Percentiles rank a stretch among this genome's conserved stretches.
phyloP scores from a whole-genome alignment of 2,888 invertebrate species.

The Cecidostiba fungosa region DNA sequence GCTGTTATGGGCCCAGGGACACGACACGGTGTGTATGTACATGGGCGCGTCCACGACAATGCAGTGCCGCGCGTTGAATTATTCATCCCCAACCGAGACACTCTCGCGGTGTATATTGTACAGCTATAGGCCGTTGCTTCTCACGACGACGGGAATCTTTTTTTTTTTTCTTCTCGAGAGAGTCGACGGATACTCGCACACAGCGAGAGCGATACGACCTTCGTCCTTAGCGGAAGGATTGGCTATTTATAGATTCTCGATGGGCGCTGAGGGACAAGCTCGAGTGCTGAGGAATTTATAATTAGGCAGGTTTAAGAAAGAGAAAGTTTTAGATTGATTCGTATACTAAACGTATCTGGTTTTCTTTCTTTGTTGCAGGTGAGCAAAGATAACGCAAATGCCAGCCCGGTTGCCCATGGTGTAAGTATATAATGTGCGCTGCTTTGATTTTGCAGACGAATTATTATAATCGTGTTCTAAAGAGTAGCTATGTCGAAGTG shows the following conservation, averaged over 20 bases:
- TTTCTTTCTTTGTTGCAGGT: conserved; percentile 50
- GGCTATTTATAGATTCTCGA: conserved; percentile 17
- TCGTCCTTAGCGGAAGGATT: conserved; percentile 8
- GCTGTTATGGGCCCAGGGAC: neutral
- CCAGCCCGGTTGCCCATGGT: neutral
- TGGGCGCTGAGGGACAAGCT: neutral
- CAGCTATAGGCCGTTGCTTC: neutral
- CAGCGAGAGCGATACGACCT: neutral
- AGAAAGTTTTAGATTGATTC: neutral
- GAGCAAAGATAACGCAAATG: conserved; percentile 39
- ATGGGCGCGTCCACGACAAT: conserved; percentile 77
- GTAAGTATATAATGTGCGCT: conserved; percentile 17
- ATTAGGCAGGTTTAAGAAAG: neutral
- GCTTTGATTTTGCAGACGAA: neutral
- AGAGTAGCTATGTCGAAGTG: neutral
- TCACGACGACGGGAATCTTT: neutral
- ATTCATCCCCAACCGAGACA: conserved; percentile 71
- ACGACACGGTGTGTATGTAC: conserved; percentile 66
- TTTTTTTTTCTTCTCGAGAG: neutral
- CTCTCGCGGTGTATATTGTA: conserved; percentile 19
- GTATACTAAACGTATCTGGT: neutral
- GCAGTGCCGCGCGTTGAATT: conserved; percentile 73
- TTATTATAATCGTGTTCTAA: neutral
- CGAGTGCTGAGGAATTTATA: neutral
- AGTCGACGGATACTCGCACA: neutral